Evolutionary conservation across 2,113 vertebrate species (phyloP).

Genomic region (Geococcyx californianus): DNA sequence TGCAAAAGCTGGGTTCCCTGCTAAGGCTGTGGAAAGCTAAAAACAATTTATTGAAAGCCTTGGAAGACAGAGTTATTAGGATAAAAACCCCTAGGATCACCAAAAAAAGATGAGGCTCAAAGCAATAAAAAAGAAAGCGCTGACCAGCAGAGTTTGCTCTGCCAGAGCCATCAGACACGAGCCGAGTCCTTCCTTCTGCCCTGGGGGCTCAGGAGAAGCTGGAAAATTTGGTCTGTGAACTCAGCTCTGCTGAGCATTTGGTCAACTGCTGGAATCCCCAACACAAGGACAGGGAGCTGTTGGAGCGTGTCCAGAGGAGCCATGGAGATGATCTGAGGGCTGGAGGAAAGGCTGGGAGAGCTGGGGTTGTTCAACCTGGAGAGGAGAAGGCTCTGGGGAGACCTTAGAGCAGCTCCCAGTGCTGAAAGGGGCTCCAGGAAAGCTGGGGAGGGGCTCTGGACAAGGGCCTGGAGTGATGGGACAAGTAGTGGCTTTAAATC

Average conservation of each 20-base stretch:
- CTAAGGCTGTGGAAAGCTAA: slow-evolving; percentile 49
- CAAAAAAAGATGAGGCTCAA: background rate
- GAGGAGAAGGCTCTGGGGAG: too few relatives aligned
- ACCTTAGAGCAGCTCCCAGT: too few relatives aligned
- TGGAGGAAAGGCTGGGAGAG: too few relatives aligned
- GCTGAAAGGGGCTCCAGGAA: too few relatives aligned
- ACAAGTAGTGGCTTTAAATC: too few relatives aligned
- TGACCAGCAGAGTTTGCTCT: background rate
- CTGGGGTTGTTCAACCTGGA: too few relatives aligned
- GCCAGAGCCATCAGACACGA: background rate
- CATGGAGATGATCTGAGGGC: too few relatives aligned
- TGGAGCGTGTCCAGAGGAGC: too few relatives aligned
- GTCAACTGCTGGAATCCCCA: background rate
- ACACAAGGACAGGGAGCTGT: too few relatives aligned
- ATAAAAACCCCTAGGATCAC: background rate
- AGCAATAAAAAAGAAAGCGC: background rate
- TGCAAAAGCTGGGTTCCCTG: slow-evolving; percentile 30
- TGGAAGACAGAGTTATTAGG: background rate
- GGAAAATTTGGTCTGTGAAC: background rate
- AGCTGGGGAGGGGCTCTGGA: too few relatives aligned
- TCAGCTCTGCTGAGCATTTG: background rate
- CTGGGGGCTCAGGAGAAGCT: rapidly evolving
- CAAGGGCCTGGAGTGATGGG: too few relatives aligned
- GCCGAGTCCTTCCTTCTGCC: background rate
- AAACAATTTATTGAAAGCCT: slow-evolving; percentile 46